Conservation (phyloP, 2,113 vertebrate species). For the Sapajus apella region DNA sequence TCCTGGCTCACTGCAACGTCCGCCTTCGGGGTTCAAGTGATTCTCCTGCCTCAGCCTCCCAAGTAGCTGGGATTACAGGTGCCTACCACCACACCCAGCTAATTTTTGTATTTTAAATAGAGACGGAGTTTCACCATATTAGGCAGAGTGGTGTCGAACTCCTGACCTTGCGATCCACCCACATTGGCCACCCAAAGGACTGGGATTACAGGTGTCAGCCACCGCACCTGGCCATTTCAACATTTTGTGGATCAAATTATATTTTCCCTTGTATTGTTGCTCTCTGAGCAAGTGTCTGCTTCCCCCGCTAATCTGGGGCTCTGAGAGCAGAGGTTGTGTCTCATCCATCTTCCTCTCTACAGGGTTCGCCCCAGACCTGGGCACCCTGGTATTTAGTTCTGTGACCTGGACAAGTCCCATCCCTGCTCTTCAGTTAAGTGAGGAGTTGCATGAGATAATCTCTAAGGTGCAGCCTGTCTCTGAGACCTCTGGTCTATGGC, state of each 20-base stretch:
- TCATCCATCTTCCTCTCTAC: background rate
- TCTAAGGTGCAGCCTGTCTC: background rate
- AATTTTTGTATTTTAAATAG: background rate
- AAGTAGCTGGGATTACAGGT: background rate
- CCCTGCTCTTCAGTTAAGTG: background rate
- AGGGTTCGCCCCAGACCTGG: background rate
- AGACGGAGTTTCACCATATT: no score
- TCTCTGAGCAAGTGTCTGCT: background rate
- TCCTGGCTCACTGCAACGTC: no score
- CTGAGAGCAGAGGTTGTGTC: background rate
- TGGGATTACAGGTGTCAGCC: background rate
- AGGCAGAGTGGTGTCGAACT: background rate
- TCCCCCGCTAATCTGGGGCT: background rate
- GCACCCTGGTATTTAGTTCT: background rate
- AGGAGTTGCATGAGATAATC: background rate
- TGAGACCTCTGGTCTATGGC: background rate
- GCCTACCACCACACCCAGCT: fast-evolving
- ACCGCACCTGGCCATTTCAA: background rate
- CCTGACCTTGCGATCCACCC: background rate
- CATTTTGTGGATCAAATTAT: background rate
- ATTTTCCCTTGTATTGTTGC: background rate
- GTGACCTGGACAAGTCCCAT: background rate
- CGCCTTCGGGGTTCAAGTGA: no score
- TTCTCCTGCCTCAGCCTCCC: no score
- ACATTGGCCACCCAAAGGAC: background rate